A percentile compares a stretch with the other conserved stretches of the same genome.
These are phyloP conservation scores for Diuraphis noxia DNA, from an alignment of 1,140 invertebrate genomes.

Conservation along the genomic window DNA sequence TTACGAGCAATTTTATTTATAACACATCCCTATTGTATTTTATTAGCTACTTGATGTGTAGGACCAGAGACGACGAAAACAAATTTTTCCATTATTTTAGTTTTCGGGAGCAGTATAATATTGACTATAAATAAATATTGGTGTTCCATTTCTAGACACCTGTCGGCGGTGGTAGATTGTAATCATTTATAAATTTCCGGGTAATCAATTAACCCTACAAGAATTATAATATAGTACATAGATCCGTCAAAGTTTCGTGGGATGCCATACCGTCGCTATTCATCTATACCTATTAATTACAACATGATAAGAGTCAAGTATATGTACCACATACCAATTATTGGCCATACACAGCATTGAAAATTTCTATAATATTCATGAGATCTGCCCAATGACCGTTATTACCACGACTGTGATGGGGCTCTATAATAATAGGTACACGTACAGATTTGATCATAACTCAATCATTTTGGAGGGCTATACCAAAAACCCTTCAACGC, in stretches of 20 bases:
- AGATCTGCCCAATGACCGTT: background rate
- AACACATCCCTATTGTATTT: background rate
- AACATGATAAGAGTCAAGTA: background rate
- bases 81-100: background rate
- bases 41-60: background rate
- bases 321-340: background rate
- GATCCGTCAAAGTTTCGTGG: conserved; percentile 7
- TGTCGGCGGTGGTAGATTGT: background rate
- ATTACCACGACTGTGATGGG: background rate
- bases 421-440: background rate
- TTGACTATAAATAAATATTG: conserved; percentile 32
- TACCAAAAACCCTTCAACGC: background rate
- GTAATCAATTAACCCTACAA: background rate
- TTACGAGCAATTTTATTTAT: background rate
- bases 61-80: background rate
- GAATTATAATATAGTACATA: background rate
- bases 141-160: background rate
- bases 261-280: background rate
- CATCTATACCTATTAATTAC: conserved; percentile 8
- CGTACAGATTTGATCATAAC: background rate
- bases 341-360: background rate
- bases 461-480: conserved; percentile 23
- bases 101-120: background rate
- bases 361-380: background rate
- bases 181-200: background rate